phyloP scores from a whole-genome alignment of 2,113 vertebrate species.

The Saguinus imperator region DNA sequence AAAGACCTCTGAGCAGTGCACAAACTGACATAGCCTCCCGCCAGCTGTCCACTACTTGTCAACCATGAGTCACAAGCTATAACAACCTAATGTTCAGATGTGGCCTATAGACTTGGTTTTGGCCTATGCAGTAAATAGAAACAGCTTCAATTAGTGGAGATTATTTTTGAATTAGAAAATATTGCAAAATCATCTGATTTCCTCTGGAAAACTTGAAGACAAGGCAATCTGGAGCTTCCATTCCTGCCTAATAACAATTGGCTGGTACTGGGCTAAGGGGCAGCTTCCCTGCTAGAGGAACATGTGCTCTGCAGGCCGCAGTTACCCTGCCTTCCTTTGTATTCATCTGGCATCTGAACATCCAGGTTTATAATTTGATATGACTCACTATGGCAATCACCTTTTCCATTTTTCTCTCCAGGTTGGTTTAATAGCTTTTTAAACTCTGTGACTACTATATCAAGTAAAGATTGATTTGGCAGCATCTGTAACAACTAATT shows the following conservation, averaged over 20 bases:
- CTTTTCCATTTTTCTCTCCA: background rate
- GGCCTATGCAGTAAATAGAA: background rate
- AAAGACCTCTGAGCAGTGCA: background rate
- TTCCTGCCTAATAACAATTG: background rate
- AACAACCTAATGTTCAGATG: background rate
- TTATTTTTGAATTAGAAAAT: background rate
- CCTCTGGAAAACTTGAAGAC: background rate
- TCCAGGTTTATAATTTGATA: background rate
- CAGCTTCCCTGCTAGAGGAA: background rate
- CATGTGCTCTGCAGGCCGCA: accelerated
- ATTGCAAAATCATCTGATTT: background rate
- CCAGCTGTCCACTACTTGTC: background rate
- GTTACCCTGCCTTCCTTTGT: background rate
- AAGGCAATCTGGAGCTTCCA: background rate
- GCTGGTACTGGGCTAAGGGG: background rate
- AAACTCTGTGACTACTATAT: background rate
- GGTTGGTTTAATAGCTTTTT: background rate
- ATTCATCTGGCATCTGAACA: background rate
- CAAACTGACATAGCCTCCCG: background rate
- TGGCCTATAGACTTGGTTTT: background rate
- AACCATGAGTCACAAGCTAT: background rate
- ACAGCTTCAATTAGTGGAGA: background rate
- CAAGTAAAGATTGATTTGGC: background rate
- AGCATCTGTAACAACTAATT: background rate
- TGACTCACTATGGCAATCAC: background rate